Evolutionary conservation across 2,113 vertebrate species (phyloP).

Genomic region (Saccopteryx bilineata): DNA sequence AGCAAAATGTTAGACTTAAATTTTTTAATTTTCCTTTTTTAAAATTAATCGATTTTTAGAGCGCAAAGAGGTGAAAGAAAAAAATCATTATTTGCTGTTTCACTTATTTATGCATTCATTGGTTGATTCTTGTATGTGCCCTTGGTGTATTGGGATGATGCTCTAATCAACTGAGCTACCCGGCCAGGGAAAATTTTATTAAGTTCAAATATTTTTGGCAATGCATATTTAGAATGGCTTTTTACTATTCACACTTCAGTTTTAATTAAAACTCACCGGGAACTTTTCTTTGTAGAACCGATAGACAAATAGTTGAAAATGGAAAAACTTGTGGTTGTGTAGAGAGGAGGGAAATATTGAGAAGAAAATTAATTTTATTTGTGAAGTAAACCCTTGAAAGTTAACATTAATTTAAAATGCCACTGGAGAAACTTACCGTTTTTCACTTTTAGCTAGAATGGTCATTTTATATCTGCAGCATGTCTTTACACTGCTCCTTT

Average conservation of each 20-base stretch:
- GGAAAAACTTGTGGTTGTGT: constrained; percentile 36
- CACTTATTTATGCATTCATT: no score
- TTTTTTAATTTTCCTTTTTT: no score
- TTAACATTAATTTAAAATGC: constrained; percentile 53
- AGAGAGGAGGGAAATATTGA: constrained; percentile 39
- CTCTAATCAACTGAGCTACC: no score
- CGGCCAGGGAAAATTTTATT: neutral
- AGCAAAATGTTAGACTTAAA: neutral
- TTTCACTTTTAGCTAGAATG: constrained; percentile 57
- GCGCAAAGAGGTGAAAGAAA: no score
- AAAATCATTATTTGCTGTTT: no score
- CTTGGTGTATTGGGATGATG: no score
- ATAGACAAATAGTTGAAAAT: constrained; percentile 45
- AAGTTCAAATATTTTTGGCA: constrained; percentile 36
- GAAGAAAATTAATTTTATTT: constrained; percentile 62
- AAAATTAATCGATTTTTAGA: no score
- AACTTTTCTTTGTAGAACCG: constrained; percentile 10
- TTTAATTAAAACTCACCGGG: constrained; percentile 33
- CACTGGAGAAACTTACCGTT: constrained; percentile 32
- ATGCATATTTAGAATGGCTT: constrained; percentile 20
- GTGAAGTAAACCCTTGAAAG: constrained; percentile 66
- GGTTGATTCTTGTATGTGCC: no score
- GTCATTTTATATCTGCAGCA: constrained; percentile 43
- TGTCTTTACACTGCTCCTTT: constrained; percentile 61
- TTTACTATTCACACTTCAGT: constrained; percentile 54